Evolutionary conservation across 2,797 vertebrate genomes (phyloP).

Genomic region (Cossypha heuglini): DNA sequence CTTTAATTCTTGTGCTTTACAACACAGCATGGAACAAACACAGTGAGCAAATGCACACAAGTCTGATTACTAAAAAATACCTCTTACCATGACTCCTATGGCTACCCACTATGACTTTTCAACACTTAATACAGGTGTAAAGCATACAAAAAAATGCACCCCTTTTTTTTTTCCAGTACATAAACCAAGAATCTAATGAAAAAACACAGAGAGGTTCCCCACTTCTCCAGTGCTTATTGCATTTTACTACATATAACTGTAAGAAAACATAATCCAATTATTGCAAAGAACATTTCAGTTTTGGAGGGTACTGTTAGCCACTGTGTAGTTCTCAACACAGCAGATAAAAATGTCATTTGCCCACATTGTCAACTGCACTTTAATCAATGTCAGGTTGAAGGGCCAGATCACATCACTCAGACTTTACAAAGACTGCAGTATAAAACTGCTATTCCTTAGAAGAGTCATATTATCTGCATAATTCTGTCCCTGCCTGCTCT

Average conservation of each 20-base stretch:
- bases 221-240: background rate
- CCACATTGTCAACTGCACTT: background rate
- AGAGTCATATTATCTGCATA: background rate
- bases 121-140: background rate
- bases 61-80: background rate
- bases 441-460: background rate
- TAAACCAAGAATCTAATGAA: background rate
- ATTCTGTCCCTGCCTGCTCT: background rate
- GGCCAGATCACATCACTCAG: background rate
- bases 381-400: background rate
- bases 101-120: background rate
- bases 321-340: background rate
- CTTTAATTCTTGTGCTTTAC: conserved; percentile 30
- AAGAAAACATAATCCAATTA: background rate
- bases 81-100: background rate
- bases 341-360: background rate
- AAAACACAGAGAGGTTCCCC: background rate
- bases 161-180: background rate
- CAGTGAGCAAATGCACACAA: background rate
- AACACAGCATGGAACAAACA: background rate
- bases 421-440: background rate
- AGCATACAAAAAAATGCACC: background rate
- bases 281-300: background rate
- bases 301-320: background rate
- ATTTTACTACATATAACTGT: background rate